Evolutionary conservation across 2,113 vertebrate species (phyloP).

Genomic region (Malurus melanocephalus): DNA sequence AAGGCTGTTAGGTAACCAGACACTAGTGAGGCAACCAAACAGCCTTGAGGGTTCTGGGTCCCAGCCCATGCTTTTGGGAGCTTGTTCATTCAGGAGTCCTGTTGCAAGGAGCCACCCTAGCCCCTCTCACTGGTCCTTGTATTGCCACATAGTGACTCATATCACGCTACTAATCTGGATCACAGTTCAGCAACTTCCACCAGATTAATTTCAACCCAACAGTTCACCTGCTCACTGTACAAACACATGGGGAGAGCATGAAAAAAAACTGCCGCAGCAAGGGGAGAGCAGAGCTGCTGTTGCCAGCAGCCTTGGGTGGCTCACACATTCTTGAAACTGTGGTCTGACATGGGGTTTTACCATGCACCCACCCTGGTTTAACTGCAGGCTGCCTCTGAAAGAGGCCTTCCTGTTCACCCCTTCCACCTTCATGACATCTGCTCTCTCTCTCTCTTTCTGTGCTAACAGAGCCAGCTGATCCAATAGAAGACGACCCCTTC

Average conservation of each 20-base stretch:
- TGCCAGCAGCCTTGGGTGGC: not conserved
- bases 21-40: not conserved
- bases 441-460: not conserved
- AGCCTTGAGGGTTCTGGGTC: not conserved
- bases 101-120: not conserved
- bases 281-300: not conserved
- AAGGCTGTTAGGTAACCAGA: not conserved
- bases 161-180: not conserved
- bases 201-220: not conserved
- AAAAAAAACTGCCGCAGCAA: not conserved
- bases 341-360: not conserved
- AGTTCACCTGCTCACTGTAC: not conserved
- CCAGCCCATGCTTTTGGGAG: rapidly evolving
- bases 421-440: not conserved
- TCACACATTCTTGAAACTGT: rapidly evolving
- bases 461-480: not conserved
- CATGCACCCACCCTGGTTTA: not conserved
- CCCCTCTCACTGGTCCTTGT: not conserved
- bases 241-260: not conserved
- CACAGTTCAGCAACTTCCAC: not conserved
- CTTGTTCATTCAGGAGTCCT: not conserved
- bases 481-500: not conserved
- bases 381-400: not conserved
- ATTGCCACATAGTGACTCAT: not conserved
- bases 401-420: not conserved